These are phyloP conservation scores for Noctua pronuba DNA, from an alignment of 2,888 invertebrate genomes.

Conservation along the genomic window DNA sequence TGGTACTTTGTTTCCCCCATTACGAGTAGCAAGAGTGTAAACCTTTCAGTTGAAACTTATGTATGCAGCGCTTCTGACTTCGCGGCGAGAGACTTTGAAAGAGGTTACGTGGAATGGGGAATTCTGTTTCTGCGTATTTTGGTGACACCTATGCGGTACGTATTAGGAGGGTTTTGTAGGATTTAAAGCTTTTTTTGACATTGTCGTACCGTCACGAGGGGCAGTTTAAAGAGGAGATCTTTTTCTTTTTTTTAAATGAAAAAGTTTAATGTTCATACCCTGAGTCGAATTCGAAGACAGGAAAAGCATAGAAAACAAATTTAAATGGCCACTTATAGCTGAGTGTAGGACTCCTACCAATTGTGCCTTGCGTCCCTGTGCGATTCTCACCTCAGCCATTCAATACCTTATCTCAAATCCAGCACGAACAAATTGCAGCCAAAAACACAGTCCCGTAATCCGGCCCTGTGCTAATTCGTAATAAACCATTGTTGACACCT, in stretches of 20 bases:
- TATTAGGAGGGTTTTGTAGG: not conserved
- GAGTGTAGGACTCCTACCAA: not conserved
- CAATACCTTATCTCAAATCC: not conserved
- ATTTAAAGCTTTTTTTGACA: not conserved
- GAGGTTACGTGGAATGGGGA: not conserved
- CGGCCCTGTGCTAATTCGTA: slow-evolving; percentile 60
- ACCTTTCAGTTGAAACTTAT: slow-evolving; percentile 35
- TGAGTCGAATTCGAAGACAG: too few relatives aligned
- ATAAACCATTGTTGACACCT: slow-evolving; percentile 66
- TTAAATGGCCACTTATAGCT: not conserved
- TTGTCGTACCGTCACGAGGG: not conserved
- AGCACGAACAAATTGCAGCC: not conserved
- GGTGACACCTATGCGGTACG: not conserved
- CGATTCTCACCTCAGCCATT: not conserved
- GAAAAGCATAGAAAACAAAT: not conserved
- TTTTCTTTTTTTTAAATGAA: too few relatives aligned
- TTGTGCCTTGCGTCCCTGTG: not conserved
- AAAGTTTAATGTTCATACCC: too few relatives aligned
- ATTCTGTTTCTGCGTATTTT: not conserved
- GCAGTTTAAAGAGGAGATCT: not conserved
- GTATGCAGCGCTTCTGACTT: slow-evolving; percentile 29
- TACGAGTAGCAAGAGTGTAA: slow-evolving; percentile 36
- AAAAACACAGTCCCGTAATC: slow-evolving; percentile 23
- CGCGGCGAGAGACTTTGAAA: slow-evolving; percentile 9
- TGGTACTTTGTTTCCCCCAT: slow-evolving; percentile 48